Conservation (phyloP, 2,888 invertebrate species). For the Trissolcus japonicus region DNA sequence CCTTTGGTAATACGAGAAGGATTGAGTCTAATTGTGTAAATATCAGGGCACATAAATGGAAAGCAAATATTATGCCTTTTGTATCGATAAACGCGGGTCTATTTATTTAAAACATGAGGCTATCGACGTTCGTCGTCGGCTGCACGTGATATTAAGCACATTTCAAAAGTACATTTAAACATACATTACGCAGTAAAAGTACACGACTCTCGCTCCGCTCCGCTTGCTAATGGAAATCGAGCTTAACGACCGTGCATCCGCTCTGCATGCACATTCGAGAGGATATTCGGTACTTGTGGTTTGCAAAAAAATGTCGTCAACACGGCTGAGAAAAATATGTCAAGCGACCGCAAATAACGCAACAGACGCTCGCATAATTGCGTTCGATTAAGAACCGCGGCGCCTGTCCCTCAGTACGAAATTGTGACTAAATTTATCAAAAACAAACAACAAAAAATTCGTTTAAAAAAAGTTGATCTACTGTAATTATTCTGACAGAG, state of each 20-base stretch:
- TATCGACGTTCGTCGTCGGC: constrained; percentile 24
- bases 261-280: constrained; percentile 55
- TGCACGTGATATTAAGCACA: constrained; percentile 46
- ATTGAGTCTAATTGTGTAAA: constrained; percentile 30
- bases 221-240: constrained; percentile 59
- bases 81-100: constrained; percentile 29
- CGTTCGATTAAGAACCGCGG: constrained; percentile 42
- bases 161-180: constrained; percentile 58
- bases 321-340: constrained; percentile 54
- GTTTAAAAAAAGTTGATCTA: constrained; percentile 20
- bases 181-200: constrained; percentile 55
- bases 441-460: constrained; percentile 34
- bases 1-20: constrained; percentile 34
- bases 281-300: constrained; percentile 57
- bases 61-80: constrained; percentile 38
- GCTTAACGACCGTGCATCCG: constrained; percentile 59
- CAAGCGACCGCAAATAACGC: constrained; percentile 53
- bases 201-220: constrained; percentile 58
- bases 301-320: constrained; percentile 54
- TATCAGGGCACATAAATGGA: constrained; percentile 49
- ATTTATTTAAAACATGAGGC: constrained; percentile 33
- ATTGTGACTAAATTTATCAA: too few species aligned
- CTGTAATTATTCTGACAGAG: too few species aligned
- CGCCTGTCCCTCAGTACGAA: constrained; percentile 4
- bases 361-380: constrained; percentile 47